Percentiles rank a stretch among this genome's conserved stretches.
phyloP scores from a whole-genome alignment of 2,113 vertebrate species.

The Galeopterus variegatus region DNA sequence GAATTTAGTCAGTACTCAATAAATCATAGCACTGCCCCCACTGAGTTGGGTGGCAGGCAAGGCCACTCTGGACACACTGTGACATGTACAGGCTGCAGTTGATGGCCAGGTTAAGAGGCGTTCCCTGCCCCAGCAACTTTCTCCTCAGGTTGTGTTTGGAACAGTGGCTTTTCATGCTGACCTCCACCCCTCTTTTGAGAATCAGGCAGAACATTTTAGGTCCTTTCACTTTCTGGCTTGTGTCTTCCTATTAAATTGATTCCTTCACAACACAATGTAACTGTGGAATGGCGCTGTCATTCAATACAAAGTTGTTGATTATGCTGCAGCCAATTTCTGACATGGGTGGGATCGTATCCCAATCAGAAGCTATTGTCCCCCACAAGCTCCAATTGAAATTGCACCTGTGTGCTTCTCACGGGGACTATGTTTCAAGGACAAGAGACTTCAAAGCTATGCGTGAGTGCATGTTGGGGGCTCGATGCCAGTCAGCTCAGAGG shows the following conservation, averaged over 20 bases:
- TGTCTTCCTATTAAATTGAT: conserved; percentile 36
- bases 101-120: background rate
- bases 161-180: background rate
- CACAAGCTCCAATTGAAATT: background rate
- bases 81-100: background rate
- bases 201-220: background rate
- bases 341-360: conserved; percentile 16
- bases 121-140: background rate
- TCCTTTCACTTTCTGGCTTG: background rate
- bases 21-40: background rate
- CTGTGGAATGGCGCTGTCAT: background rate
- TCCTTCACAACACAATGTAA: conserved; percentile 20
- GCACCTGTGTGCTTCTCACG: conserved; percentile 23
- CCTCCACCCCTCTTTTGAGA: background rate
- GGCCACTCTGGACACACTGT: background rate
- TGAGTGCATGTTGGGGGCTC: background rate
- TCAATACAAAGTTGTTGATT: conserved; percentile 60
- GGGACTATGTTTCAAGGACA: background rate
- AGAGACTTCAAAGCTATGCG: conserved; percentile 54
- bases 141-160: background rate
- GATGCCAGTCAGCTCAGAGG: background rate
- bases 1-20: background rate
- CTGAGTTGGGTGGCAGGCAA: background rate
- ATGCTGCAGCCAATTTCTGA: background rate
- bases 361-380: conserved; percentile 79